Evolutionary conservation across 2,113 vertebrate species (phyloP).

Genomic region (Genyomyrus donnyi): DNA sequence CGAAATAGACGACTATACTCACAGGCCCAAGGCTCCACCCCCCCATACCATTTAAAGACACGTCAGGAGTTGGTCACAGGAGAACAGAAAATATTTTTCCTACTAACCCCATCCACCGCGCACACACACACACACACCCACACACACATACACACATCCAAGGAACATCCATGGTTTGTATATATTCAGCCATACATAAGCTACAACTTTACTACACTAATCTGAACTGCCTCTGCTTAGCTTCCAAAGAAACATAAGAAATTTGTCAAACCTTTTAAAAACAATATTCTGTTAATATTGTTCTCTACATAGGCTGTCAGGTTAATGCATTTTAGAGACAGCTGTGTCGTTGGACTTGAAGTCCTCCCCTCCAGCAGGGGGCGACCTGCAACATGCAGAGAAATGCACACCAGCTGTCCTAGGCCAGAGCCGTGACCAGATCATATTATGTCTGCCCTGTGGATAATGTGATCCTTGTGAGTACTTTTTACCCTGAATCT

Average conservation of each 20-base stretch:
- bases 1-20: constrained; percentile 10
- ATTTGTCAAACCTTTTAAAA: not conserved
- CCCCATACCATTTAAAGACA: not conserved
- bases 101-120: not conserved
- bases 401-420: not conserved
- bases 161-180: not conserved
- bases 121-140: not conserved
- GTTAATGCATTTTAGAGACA: not conserved
- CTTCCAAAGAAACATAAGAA: not conserved
- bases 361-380: not conserved
- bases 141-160: not conserved
- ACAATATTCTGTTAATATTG: not conserved
- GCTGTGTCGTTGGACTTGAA: not conserved
- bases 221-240: not conserved
- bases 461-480: not conserved
- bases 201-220: not conserved
- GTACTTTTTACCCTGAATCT: not conserved
- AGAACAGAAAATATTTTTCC: not conserved
- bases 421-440: not conserved
- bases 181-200: not conserved
- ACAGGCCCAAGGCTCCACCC: not conserved
- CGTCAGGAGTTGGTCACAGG: not conserved
- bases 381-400: not conserved
- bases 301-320: not conserved
- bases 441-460: not conserved